phyloP scores from a whole-genome alignment of 2,113 vertebrate genomes.

The Echinops telfairi region DNA sequence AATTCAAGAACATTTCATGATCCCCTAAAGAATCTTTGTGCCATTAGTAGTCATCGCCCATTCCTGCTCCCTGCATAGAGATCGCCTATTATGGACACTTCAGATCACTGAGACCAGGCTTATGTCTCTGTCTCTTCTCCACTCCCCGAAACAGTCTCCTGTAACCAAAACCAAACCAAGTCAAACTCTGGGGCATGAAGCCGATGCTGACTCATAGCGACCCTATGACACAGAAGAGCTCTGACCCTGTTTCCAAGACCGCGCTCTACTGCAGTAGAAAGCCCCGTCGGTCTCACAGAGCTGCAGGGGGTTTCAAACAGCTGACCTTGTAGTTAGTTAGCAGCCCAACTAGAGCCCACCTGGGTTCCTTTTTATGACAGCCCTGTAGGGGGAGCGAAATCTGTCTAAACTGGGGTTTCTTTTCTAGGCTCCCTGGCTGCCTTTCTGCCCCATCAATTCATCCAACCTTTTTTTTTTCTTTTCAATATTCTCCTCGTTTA shows the following conservation, averaged over 20 bases:
- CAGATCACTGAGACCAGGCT: background rate
- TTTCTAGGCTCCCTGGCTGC: background rate
- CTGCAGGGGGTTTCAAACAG: no score
- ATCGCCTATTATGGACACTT: slow-evolving; percentile 22
- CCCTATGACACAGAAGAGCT: no score
- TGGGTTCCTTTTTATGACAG: no score
- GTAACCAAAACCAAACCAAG: background rate
- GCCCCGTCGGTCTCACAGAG: no score
- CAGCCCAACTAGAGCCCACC: no score
- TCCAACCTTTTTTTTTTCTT: slow-evolving; percentile 15
- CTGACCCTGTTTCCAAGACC: no score
- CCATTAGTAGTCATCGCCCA: background rate
- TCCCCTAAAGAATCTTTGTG: background rate
- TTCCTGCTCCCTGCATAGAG: background rate
- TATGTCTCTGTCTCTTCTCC: background rate
- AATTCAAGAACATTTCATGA: slow-evolving; percentile 39
- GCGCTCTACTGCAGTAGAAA: no score
- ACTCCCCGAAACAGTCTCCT: background rate
- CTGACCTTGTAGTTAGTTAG: no score
- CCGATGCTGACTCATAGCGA: no score
- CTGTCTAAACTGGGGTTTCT: background rate
- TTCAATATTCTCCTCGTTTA: background rate
- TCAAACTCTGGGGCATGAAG: no score
- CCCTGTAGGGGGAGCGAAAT: background rate
- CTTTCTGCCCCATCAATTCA: background rate